Evolutionary conservation across 2,797 vertebrate genomes (phyloP).

Genomic region (Falco naumanni): DNA sequence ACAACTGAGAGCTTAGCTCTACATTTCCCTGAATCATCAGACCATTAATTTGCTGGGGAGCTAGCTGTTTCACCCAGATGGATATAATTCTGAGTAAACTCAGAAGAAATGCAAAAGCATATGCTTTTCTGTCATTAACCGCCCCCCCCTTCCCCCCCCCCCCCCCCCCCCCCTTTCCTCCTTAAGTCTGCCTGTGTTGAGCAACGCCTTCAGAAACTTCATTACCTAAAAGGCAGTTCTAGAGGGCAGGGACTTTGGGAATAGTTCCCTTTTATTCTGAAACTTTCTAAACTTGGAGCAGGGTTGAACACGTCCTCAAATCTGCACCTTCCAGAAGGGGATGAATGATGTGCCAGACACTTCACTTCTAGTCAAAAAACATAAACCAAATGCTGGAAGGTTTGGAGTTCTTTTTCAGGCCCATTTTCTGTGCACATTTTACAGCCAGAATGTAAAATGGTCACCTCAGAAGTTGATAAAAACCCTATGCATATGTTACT

Average conservation of each 20-base stretch:
- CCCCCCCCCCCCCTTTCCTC: fast-evolving
- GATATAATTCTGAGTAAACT: slow-evolving; percentile 15
- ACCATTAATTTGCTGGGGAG: slow-evolving; percentile 21
- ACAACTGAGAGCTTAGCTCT: neutral
- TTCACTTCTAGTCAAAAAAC: slow-evolving; percentile 27
- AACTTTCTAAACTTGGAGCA: slow-evolving; percentile 45
- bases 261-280: slow-evolving; percentile 45
- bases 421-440: neutral
- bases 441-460: neutral
- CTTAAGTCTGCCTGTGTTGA: neutral
- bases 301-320: slow-evolving; percentile 50
- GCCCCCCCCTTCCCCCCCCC: fast-evolving
- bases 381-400: slow-evolving; percentile 14
- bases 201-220: slow-evolving; percentile 28
- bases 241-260: slow-evolving; percentile 39
- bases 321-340: slow-evolving; percentile 46
- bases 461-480: neutral
- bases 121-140: neutral
- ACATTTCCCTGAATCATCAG: slow-evolving; percentile 38
- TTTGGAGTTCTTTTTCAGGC: neutral
- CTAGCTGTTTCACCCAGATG: slow-evolving; percentile 15
- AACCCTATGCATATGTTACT: neutral
- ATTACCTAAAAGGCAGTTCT: slow-evolving; percentile 38
- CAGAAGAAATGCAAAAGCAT: slow-evolving; percentile 18
- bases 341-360: slow-evolving; percentile 50